These are phyloP conservation scores for Nycticryphes semicollaris DNA, from an alignment of 2,113 vertebrate species.

Conservation along the genomic window DNA sequence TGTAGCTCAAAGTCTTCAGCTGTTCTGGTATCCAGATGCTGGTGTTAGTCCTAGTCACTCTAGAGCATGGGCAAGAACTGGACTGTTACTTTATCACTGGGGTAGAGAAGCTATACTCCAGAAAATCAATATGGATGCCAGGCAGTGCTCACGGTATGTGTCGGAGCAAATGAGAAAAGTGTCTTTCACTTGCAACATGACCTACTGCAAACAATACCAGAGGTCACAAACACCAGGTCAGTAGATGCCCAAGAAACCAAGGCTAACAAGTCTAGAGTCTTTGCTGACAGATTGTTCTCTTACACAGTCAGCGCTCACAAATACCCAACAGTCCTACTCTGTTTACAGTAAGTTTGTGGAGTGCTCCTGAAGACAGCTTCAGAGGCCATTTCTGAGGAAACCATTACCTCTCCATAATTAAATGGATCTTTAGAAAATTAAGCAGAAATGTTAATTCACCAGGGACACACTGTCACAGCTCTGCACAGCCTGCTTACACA, in stretches of 20 bases:
- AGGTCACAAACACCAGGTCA: background rate
- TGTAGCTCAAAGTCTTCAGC: background rate
- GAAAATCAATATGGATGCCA: background rate
- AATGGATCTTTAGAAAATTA: background rate
- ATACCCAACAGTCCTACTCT: background rate
- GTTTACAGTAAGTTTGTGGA: background rate
- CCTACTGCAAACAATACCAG: background rate
- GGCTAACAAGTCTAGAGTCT: background rate
- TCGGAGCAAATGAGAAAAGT: background rate
- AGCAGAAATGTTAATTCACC: background rate
- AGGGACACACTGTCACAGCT: background rate
- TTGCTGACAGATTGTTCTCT: background rate
- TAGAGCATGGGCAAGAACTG: background rate
- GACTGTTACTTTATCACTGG: background rate
- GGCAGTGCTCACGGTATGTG: background rate
- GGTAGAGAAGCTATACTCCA: background rate
- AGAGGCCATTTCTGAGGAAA: background rate
- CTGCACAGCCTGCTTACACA: background rate
- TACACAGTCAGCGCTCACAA: background rate
- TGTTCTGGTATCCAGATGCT: background rate
- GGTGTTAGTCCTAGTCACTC: background rate
- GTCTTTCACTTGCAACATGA: background rate
- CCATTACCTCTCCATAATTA: background rate
- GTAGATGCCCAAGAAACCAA: background rate
- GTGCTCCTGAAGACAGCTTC: background rate